Evolutionary conservation across 2,888 invertebrate species (phyloP).

Genomic region (Pachydiplax longipennis): DNA sequence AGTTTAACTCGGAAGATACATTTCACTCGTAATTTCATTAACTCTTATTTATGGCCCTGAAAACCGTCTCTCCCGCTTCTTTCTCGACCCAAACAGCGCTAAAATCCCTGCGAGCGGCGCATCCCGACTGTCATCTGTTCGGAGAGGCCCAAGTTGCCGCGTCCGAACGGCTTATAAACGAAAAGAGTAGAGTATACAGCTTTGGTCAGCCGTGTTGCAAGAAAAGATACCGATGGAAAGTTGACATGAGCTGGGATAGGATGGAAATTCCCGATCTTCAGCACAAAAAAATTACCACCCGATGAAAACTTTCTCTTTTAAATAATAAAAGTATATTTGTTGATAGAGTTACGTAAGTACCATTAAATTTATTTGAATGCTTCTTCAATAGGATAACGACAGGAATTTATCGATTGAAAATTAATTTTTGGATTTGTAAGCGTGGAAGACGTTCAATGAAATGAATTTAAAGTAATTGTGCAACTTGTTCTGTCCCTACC

Average conservation of each 20-base stretch:
- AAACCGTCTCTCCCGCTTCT: neutral
- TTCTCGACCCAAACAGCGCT: neutral
- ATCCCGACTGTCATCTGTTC: neutral
- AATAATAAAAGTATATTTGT: no score
- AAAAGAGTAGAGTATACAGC: neutral
- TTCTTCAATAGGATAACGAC: no score
- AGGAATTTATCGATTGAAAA: no score
- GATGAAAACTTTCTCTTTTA: no score
- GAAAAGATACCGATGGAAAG: neutral
- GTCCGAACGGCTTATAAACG: neutral
- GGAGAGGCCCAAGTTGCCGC: neutral
- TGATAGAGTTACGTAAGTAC: no score
- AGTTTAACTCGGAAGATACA: neutral
- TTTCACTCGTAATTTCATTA: constrained; percentile 19
- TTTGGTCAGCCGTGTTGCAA: neutral
- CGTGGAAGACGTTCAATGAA: no score
- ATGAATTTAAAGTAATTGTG: no score
- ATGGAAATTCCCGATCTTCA: neutral
- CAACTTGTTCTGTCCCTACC: no score
- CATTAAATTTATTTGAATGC: no score
- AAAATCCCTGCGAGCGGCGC: neutral
- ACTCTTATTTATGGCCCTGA: constrained; percentile 6
- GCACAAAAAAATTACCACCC: no score
- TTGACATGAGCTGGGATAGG: neutral
- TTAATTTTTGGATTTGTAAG: no score